phyloP scores from a whole-genome alignment of 2,888 invertebrate genomes.

The Lepidochitona cinerea region DNA sequence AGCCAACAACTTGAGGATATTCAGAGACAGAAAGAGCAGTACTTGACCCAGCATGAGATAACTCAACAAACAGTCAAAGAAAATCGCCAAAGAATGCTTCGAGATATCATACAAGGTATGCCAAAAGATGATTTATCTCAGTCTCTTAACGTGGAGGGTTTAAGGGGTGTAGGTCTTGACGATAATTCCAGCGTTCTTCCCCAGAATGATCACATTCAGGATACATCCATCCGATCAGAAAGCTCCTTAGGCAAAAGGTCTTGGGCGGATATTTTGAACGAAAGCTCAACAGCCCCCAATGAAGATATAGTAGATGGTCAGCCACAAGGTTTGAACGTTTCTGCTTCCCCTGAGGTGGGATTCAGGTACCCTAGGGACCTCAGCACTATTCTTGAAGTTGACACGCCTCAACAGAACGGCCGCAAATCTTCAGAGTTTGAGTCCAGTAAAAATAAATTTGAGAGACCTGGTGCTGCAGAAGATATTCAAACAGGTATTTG shows the following conservation, averaged over 20 bases:
- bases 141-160: not conserved
- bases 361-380: slow-evolving; percentile 41
- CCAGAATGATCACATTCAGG: not conserved
- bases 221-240: not conserved
- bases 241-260: not conserved
- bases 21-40: slow-evolving; percentile 50
- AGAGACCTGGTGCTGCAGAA: too few species aligned
- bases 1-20: slow-evolving; percentile 49
- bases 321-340: not conserved
- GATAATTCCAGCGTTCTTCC: not conserved
- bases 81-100: not conserved
- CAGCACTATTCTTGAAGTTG: slow-evolving; percentile 59
- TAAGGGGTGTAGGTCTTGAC: not conserved
- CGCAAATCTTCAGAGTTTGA: too few species aligned
- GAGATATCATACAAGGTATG: not conserved
- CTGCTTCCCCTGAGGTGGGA: not conserved
- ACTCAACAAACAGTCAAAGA: not conserved
- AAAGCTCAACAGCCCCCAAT: not conserved
- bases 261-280: not conserved
- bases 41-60: not conserved
- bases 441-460: too few species aligned
- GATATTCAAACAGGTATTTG: too few species aligned
- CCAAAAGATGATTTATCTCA: not conserved
- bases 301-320: not conserved
- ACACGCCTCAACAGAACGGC: slow-evolving; percentile 41